Evolutionary conservation across 2,113 vertebrate genomes (phyloP).

Genomic region (Bujurquina vittata): DNA sequence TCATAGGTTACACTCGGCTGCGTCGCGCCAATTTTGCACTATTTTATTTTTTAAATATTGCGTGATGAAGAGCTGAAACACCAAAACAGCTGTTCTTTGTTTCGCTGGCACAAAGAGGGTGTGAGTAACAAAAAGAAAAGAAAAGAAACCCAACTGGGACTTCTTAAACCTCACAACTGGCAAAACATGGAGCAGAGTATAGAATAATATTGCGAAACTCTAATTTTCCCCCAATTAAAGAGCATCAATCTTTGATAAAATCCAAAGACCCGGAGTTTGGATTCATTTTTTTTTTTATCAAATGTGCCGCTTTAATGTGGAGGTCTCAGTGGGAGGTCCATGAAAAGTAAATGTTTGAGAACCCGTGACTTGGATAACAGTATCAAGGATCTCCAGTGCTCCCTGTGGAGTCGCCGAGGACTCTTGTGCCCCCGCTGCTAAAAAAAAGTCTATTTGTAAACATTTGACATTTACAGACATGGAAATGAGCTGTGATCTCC

Average conservation of each 20-base stretch:
- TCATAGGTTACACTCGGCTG: too few relatives aligned
- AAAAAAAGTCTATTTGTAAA: conserved; percentile 49
- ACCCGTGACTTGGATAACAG: conserved; percentile 30
- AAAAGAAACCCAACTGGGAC: neutral
- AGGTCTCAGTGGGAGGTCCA: neutral
- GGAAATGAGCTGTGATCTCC: conserved; percentile 53
- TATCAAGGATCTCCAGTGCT: conserved; percentile 26
- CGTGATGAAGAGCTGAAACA: too few relatives aligned
- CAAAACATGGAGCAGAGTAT: neutral
- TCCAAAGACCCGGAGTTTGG: neutral
- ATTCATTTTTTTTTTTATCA: neutral
- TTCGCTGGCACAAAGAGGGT: neutral
- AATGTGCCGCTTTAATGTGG: neutral
- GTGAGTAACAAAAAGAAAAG: neutral
- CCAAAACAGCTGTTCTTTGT: neutral
- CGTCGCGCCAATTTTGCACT: too few relatives aligned
- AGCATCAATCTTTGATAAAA: neutral
- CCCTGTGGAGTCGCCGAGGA: conserved; percentile 25
- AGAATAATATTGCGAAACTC: neutral
- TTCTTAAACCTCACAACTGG: neutral
- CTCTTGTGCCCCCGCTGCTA: conserved; percentile 9
- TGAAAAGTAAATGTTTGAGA: conserved; percentile 36
- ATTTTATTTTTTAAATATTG: too few relatives aligned
- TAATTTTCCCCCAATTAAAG: neutral
- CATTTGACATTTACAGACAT: conserved; percentile 73